Base-by-base conservation (phyloP, 2,888 invertebrate genomes). In the Dolichomitus sp. region DNA sequence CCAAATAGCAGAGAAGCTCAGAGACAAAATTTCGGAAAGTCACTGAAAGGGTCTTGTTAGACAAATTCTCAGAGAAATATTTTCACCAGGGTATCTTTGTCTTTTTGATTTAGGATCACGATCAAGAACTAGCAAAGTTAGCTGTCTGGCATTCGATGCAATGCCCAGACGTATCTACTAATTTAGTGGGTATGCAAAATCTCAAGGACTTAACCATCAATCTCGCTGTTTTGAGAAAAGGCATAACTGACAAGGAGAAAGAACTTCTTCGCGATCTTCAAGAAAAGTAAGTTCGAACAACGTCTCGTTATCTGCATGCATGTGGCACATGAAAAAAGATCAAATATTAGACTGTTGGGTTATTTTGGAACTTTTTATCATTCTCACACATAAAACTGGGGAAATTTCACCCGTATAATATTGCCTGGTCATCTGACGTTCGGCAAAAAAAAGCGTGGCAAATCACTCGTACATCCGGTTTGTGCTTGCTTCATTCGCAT, bases 141-240 rank as follows among this genome's bases (percentile, higher is more conserved):
- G 97, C 97, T 11, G 94, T 96, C 76, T 96, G 96, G 95, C 95
- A 96, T 90, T 95, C 95, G 0, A 93, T 96, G 59, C 95, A 96
- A 89, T 94, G 94, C 6, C 86, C 91, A 12, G 96, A 95, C 45
- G 95, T 96, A 40, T 95, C 96, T 84, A 97, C 97, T 0, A 96
- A 96, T 90, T 93, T 98, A 30, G 95, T 97, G 85, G 98, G 98
- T 70, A 97, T 98, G 94, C 96, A 96, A 92, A 97, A 95, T 90
- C 93, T 94, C 72, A 92, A 95, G 6, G 94, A 97, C 86, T 93
- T 98, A 33, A 88, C 94, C 4, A 94, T 95, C 73, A 97, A 97
- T 89, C 89, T 98, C 52, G 94, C 95, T 63, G 95, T 97, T 1
- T 89, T 95, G 37, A 94, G 94, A 17, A 95, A 95, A 78, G 97